Conservation (phyloP, 2,888 invertebrate species). For the Scaptomyza caliginosa region DNA sequence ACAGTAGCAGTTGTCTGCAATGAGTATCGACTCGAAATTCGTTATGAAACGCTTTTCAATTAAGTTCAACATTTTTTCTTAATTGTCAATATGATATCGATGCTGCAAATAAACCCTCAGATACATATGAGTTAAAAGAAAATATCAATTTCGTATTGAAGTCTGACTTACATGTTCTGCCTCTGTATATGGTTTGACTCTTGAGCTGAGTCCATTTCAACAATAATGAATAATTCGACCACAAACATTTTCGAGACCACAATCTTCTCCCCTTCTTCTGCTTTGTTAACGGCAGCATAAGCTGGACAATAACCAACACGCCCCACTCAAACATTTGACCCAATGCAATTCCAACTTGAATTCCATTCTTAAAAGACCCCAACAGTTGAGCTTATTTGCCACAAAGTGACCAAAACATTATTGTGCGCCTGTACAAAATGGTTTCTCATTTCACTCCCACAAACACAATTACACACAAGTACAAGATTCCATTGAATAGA, state of each 20-base stretch:
- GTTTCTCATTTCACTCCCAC: background rate
- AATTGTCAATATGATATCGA: background rate
- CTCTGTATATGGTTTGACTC: no score
- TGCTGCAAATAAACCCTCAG: background rate
- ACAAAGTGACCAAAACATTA: background rate
- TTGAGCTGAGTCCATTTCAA: no score
- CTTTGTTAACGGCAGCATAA: no score
- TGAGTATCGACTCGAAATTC: background rate
- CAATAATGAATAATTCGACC: no score
- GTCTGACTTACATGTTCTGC: no score
- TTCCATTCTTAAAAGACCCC: background rate
- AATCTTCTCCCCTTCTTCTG: background rate
- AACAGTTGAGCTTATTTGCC: background rate
- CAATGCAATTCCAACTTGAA: background rate
- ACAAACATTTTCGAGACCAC: background rate
- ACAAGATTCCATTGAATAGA: background rate
- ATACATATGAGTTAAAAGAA: no score
- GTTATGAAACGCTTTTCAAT: constrained; percentile 6
- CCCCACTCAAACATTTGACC: no score
- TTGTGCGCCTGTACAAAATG: background rate
- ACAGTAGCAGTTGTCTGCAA: background rate
- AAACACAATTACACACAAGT: background rate
- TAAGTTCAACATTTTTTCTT: constrained; percentile 1
- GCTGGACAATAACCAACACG: no score
- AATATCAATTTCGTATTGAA: no score